phyloP scores from a whole-genome alignment of 92 coral and sea anemone genomes.

The Palythoa grandiflora region DNA sequence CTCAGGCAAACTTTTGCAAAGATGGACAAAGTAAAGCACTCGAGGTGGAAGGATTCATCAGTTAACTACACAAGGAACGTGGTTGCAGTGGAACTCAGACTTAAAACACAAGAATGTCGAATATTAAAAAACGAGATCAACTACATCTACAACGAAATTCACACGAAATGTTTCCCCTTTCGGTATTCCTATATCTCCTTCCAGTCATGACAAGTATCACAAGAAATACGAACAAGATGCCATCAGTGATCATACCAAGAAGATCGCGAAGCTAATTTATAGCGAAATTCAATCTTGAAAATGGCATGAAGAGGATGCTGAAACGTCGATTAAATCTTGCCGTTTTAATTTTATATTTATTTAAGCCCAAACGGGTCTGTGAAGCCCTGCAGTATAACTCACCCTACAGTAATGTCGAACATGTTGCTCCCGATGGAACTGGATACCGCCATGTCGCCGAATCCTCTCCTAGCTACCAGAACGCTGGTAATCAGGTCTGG shows the following conservation, averaged over 20 bases:
- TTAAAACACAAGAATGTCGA: slow-evolving; percentile 16
- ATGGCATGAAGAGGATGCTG: no score
- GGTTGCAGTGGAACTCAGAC: slow-evolving; percentile 5
- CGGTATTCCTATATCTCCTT: no score
- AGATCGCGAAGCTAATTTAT: background rate
- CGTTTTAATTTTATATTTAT: background rate
- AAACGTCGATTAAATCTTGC: background rate
- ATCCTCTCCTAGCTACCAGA: slow-evolving; percentile 95
- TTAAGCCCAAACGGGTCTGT: background rate
- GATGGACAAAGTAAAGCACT: background rate
- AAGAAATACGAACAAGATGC: background rate
- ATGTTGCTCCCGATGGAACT: slow-evolving; percentile 98
- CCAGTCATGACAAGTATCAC: background rate
- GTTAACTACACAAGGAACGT: background rate
- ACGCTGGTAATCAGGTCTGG: slow-evolving; percentile 98
- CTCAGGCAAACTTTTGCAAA: background rate
- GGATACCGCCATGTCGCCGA: slow-evolving; percentile 99
- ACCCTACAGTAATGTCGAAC: slow-evolving; percentile 95
- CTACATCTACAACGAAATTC: background rate
- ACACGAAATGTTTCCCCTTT: background rate
- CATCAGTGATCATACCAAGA: background rate
- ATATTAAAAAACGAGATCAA: background rate
- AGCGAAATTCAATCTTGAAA: background rate
- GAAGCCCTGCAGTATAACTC: slow-evolving; percentile 6
- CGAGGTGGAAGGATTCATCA: background rate